Percentiles rank a stretch among this genome's conserved stretches.
phyloP scores from a whole-genome alignment of 1,140 invertebrate species.

The honey bee (Apis mellifera) region Amel_HAv3.1 CM009944.2:3997001-3997500 shows the following conservation, averaged over 20 bases:
- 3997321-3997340: background rate
- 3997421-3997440: background rate
- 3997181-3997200: background rate
- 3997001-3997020: too few species aligned
- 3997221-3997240: background rate
- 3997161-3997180: background rate
- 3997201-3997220: background rate
- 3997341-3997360: too few species aligned
- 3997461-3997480: constrained; percentile 22
- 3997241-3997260: background rate
- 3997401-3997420: background rate
- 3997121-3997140: constrained; percentile 11
- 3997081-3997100: background rate
- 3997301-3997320: background rate
- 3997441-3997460: background rate
- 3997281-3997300: too few species aligned
- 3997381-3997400: too few species aligned
- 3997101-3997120: background rate
- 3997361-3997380: too few species aligned
- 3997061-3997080: constrained; percentile 1
- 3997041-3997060: background rate
- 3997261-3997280: background rate
- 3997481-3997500: background rate
- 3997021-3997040: background rate
- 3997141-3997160: background rate